These are phyloP conservation scores for Leptosomus discolor DNA, from an alignment of 2,113 vertebrate genomes.

Conservation along the genomic window DNA sequence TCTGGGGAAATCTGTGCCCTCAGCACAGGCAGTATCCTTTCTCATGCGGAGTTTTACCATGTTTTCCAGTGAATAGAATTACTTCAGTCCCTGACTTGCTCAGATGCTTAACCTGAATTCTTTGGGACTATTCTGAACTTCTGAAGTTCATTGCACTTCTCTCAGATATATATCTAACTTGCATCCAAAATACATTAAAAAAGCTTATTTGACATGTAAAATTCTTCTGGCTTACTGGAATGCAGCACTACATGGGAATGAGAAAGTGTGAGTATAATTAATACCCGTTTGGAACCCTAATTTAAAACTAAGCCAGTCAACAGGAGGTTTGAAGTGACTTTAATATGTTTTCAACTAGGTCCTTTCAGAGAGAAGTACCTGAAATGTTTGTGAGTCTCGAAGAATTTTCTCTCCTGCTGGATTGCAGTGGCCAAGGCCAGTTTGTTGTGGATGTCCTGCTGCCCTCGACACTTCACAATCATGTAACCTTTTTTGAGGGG, in stretches of 20 bases:
- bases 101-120: not conserved
- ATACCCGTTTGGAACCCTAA: not conserved
- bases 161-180: not conserved
- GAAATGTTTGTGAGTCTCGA: constrained; percentile 76
- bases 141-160: not conserved
- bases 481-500: constrained; percentile 88
- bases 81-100: not conserved
- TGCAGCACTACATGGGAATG: not conserved
- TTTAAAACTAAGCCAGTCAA: not conserved
- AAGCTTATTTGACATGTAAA: not conserved
- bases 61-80: not conserved
- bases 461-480: constrained; percentile 88
- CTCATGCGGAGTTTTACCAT: not conserved
- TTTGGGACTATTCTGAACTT: not conserved
- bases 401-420: constrained; percentile 80
- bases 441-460: constrained; percentile 73
- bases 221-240: not conserved
- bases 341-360: not conserved
- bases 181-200: not conserved
- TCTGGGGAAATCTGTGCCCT: not conserved
- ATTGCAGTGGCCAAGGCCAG: constrained; percentile 77
- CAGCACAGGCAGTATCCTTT: not conserved
- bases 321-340: not conserved
- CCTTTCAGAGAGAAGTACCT: constrained; percentile 49
- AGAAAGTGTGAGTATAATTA: not conserved